Evolutionary conservation across 2,797 vertebrate species (phyloP), one percentile per base, ranked within the genome.

Genomic region (Delichon dasypus): DNA sequence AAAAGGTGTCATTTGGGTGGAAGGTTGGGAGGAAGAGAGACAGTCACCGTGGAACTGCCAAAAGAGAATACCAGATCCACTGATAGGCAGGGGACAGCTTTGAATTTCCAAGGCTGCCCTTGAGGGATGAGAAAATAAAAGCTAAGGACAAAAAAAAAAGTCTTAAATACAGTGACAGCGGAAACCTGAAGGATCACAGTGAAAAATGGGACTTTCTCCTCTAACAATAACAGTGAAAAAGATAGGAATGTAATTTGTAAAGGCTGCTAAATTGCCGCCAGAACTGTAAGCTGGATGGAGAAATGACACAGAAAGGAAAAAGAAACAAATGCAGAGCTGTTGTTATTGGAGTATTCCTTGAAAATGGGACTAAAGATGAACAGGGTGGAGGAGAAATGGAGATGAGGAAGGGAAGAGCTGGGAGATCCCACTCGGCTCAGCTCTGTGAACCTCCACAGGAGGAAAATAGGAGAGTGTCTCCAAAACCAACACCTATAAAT

Each of bases 1-100:
- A 92, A 97, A 90, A 91, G 92, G 78, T 95, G 94, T 97, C 95
- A 94, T 96, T 38, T 85, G 91, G 91, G 85, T 93, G 89, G 89
- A 92, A 90, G 78, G 66, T 79, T 38, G 61, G 82, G 88, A 87
- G 27, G 47, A 44, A 88, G 80, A 76, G 75, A 96, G 93, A 90
- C 77, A 82, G 90, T 54, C 18, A 13, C 89, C 66, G 85, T 84
- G 61, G 45, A 86, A 54, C 82, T 91, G 93, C 80, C 94, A 81
- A 79, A 87, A 96, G 76, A 86, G 47, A 89, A 78, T 53, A 92
- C 42, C 57, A 26, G 87, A 88, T n/a, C 29, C 2, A 2, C 32
- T 68, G 79, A 80, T 78, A 68, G 94, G 78, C 85, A 92, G 79
- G 79, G 61, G 88, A 88, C 53, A 53, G 79, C 53, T 65, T 90